Percentiles rank a stretch among this genome's conserved stretches.
Evolutionary conservation across 1,140 invertebrate genomes (phyloP).

Genomic region (Musca domestica): DNA sequence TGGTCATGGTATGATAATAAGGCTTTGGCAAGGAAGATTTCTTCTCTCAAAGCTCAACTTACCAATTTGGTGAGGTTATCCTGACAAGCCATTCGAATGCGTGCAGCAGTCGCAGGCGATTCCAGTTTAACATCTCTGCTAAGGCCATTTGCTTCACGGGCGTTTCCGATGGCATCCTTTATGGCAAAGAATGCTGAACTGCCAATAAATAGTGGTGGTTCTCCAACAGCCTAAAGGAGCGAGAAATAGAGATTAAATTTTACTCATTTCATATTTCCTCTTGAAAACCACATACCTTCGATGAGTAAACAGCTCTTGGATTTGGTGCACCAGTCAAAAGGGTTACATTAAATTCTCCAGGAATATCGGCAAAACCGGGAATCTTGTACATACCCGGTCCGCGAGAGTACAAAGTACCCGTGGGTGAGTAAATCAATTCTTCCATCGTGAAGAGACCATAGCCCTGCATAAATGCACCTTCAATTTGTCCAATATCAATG

Average conservation of each 20-base stretch:
- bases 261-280: too few relatives aligned
- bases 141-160: conserved; percentile 68
- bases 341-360: conserved; percentile 88
- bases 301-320: conserved; percentile 88
- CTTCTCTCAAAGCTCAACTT: too few relatives aligned
- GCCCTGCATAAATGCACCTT: conserved; percentile 91
- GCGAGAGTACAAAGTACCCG: conserved; percentile 75
- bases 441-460: conserved; percentile 90
- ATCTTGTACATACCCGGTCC: conserved; percentile 94
- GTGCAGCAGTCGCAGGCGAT: conserved; percentile 83
- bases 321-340: conserved; percentile 84
- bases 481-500: conserved; percentile 94
- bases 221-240: conserved; percentile 78
- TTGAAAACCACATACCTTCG: conserved; percentile 76
- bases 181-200: conserved; percentile 87
- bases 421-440: conserved; percentile 81
- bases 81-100: conserved; percentile 85
- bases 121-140: conserved; percentile 70
- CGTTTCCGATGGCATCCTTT: conserved; percentile 81
- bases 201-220: conserved; percentile 90
- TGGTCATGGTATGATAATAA: too few relatives aligned
- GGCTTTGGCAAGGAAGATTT: too few relatives aligned
- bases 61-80: conserved; percentile 82
- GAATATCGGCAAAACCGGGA: conserved; percentile 87
- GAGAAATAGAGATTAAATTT: too few relatives aligned